phyloP scores from a whole-genome alignment of 1,140 invertebrate species.

The Ladona fulva region DNA sequence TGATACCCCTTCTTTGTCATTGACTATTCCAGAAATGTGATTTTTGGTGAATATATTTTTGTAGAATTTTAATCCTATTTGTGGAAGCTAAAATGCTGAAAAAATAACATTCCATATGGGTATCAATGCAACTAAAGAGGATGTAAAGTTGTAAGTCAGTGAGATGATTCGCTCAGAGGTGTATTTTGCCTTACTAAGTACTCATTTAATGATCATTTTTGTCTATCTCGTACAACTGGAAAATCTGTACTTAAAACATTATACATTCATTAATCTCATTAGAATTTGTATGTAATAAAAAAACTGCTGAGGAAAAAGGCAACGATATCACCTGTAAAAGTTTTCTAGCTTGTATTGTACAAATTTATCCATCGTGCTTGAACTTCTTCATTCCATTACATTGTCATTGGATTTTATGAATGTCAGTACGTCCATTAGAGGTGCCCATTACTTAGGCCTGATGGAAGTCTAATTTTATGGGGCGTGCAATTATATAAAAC shows the following conservation, averaged over 20 bases:
- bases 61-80: constrained; percentile 7
- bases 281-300: background rate
- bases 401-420: background rate
- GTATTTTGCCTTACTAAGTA: background rate
- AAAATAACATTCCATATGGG: background rate
- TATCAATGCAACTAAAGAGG: background rate
- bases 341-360: background rate
- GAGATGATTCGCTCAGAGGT: constrained; percentile 3
- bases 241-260: background rate
- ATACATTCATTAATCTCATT: background rate
- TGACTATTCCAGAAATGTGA: constrained; percentile 9
- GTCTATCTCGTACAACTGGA: background rate
- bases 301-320: background rate
- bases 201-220: background rate
- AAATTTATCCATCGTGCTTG: background rate
- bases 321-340: too few species aligned
- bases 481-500: constrained; percentile 3
- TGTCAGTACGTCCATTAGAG: background rate
- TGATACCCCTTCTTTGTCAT: background rate
- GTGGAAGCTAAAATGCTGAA: background rate
- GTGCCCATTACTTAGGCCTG: constrained; percentile 2
- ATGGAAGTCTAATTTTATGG: background rate
- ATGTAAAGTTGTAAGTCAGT: background rate
- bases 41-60: constrained; percentile 6
- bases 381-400: background rate